These are phyloP conservation scores for Noctilio leporinus DNA, from an alignment of 2,113 vertebrate species.

Conservation along the genomic window DNA sequence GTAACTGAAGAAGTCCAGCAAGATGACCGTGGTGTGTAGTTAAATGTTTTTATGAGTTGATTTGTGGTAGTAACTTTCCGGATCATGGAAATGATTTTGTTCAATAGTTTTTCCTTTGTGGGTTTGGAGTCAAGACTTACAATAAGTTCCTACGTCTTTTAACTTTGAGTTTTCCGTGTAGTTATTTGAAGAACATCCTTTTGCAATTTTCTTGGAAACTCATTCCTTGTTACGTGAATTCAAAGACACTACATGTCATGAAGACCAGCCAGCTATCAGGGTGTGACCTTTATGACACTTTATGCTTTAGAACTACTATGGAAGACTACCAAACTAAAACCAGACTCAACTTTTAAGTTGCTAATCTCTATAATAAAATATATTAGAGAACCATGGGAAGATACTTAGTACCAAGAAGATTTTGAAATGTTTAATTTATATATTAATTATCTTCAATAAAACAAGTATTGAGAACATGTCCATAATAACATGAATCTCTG, in stretches of 20 bases:
- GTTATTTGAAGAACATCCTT: slow-evolving; percentile 43
- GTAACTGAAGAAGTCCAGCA: not conserved
- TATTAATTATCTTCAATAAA: not conserved
- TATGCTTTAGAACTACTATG: not conserved
- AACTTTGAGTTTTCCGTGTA: not conserved
- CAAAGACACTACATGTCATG: not conserved
- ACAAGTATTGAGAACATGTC: not conserved
- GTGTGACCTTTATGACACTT: not conserved
- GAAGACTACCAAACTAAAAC: not conserved
- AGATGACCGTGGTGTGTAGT: not conserved
- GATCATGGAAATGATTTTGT: slow-evolving; percentile 24
- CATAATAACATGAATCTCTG: not conserved
- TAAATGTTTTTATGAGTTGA: slow-evolving; percentile 27
- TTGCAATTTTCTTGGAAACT: slow-evolving; percentile 26
- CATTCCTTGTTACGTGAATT: not conserved
- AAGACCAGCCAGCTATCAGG: not conserved
- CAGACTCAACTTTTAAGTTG: not conserved
- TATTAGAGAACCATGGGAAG: not conserved
- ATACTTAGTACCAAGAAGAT: not conserved
- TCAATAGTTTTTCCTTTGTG: slow-evolving; percentile 23
- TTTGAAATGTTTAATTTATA: not conserved
- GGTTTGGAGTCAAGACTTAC: slow-evolving; percentile 20
- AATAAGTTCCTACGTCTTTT: not conserved
- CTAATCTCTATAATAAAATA: slow-evolving; percentile 1
- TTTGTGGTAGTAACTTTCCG: slow-evolving; percentile 27